Evolutionary conservation across 2,888 invertebrate genomes (phyloP), one percentile per base, ranked within the genome.

Genomic region (Xiphydria camelus): DNA sequence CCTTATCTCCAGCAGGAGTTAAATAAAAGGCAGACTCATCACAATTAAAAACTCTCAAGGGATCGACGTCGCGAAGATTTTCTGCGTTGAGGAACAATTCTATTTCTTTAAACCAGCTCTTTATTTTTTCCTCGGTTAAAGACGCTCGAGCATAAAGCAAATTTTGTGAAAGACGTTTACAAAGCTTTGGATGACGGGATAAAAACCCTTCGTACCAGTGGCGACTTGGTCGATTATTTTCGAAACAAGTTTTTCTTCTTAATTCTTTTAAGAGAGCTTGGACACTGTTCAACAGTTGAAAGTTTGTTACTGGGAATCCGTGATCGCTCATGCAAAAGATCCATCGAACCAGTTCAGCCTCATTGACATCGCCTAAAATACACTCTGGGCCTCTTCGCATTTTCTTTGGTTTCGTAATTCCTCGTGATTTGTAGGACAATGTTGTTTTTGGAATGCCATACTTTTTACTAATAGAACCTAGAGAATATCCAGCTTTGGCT

Each of bases 21-120:
- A 75, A 54, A 47, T 61, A 73, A 50, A 76, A 72, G 2, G 66
- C 69, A n/a, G 65, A 64, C 51, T 75, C 75, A 51, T 75, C 76
- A 10, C 57, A 55, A 47, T 73, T 72, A 39, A 65, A 73, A 32
- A 73, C 56, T 23, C 66, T 45, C 6, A 44, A 46, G 6, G 64
- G 64, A 37, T 70, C 53, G 17, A 63, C 53, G 18, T 61, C 53
- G 22, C 49, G 36, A 22, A 63, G 23, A 15, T 55, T 47, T 34
- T 57, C 55, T 25, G 47, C 43, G 20, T 51, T 41, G 36, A 71
- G 51, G 52, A 68, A 68, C 3, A 36, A 40, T 44, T 55, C 44
- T 4, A 66, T 54, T 50, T 55, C 55, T 22, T 43, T 22, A 50
- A 68, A 70, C 70, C 72, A 73, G 26, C 45, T 38, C 2, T 46